Evolutionary conservation across 2,797 vertebrate genomes (phyloP).

Genomic region (Myotis planiceps): DNA sequence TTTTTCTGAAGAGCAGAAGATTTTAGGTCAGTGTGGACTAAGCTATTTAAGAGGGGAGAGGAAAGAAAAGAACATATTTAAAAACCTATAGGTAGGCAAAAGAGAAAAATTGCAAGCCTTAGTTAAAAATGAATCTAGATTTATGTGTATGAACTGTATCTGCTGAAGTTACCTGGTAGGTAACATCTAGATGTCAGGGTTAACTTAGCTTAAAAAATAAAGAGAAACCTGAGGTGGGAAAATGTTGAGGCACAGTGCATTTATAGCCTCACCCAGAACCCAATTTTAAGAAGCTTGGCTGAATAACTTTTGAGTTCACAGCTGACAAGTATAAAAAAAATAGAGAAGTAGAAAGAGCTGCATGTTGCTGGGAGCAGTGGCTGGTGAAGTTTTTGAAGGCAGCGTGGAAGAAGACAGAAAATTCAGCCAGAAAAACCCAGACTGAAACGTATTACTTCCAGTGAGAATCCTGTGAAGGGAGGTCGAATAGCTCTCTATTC

Average conservation of each 20-base stretch:
- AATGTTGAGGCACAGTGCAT: not conserved
- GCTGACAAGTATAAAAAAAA: not conserved
- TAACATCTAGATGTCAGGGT: not conserved
- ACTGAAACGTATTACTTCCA: not conserved
- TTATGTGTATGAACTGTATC: not conserved
- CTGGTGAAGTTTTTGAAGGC: not conserved
- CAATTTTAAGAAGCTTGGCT: not conserved
- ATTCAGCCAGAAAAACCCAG: not conserved
- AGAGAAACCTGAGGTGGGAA: not conserved
- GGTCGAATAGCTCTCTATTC: not conserved
- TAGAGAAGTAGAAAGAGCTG: not conserved
- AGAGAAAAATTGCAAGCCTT: not conserved
- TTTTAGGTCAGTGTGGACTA: conserved; percentile 10
- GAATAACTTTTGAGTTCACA: not conserved
- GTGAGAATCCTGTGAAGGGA: not conserved
- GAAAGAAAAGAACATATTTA: not conserved
- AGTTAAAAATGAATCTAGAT: not conserved
- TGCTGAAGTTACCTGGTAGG: not conserved
- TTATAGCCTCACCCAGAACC: not conserved
- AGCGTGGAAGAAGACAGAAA: not conserved
- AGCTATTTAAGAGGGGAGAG: not conserved
- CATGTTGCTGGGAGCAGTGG: not conserved
- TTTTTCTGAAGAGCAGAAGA: conserved; percentile 32
- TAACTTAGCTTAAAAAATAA: not conserved
- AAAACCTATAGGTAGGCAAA: not conserved